These are phyloP conservation scores for Oncorhynchus tshawytscha DNA, from an alignment of 2,113 vertebrate genomes.

Conservation along the genomic window DNA sequence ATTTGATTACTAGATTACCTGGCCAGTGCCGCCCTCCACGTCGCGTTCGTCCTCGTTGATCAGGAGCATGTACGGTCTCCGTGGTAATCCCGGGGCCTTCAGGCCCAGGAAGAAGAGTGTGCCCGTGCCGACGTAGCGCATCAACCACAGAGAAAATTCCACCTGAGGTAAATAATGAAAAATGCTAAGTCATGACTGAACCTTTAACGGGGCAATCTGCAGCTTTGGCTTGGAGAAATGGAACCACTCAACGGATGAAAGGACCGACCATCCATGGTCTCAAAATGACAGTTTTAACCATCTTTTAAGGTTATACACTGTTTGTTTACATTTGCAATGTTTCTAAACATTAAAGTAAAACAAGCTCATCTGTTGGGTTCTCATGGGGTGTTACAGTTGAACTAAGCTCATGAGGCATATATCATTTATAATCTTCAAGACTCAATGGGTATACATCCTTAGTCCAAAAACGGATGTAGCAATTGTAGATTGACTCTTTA, in stretches of 20 bases:
- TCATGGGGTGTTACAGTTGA: too few relatives aligned
- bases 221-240: too few relatives aligned
- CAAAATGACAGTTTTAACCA: too few relatives aligned
- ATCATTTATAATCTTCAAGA: not conserved
- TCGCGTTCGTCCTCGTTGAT: conserved; percentile 90
- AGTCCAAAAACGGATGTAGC: too few relatives aligned
- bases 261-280: too few relatives aligned
- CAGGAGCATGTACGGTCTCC: conserved; percentile 82
- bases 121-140: conserved; percentile 80
- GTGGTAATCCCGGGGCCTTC: conserved; percentile 87
- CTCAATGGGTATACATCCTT: not conserved
- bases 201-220: not conserved
- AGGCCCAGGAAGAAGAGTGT: conserved; percentile 87
- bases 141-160: conserved; percentile 83
- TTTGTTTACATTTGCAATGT: too few relatives aligned
- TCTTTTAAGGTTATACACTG: too few relatives aligned
- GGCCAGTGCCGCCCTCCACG: conserved; percentile 71
- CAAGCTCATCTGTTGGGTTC: too few relatives aligned
- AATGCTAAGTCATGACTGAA: not conserved
- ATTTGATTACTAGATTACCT: conserved; percentile 64
- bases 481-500: too few relatives aligned
- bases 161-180: conserved; percentile 61
- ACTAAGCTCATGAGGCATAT: too few relatives aligned
- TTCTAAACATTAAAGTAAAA: too few relatives aligned
- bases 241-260: too few relatives aligned